Conservation (phyloP, 2,113 vertebrate species). For the Myotis yumanensis region DNA sequence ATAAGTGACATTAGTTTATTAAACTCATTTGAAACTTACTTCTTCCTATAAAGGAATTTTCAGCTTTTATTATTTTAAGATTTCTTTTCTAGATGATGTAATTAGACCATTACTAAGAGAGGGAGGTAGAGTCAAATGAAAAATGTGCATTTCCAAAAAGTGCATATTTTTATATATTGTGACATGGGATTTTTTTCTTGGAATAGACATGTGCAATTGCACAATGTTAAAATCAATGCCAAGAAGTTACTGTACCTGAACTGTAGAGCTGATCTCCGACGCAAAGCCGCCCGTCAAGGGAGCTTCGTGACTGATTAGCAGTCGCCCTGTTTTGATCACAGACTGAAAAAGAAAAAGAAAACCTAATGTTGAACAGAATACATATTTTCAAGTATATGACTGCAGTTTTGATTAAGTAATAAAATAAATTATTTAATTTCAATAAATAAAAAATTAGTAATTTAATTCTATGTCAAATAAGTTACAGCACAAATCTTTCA, state of each 20-base stretch:
- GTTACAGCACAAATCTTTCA: slow-evolving; percentile 14
- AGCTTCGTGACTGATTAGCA: slow-evolving; percentile 97
- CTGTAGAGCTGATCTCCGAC: slow-evolving; percentile 94
- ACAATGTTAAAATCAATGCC: slow-evolving; percentile 6
- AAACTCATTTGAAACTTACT: slow-evolving; percentile 36
- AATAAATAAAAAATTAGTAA: slow-evolving; percentile 38
- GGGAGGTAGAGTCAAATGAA: neutral
- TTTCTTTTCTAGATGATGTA: slow-evolving; percentile 49
- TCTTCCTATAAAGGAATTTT: slow-evolving; percentile 3
- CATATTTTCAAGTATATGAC: neutral
- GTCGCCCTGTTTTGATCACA: slow-evolving; percentile 94
- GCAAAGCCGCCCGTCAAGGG: slow-evolving; percentile 97
- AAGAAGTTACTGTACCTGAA: slow-evolving; percentile 88
- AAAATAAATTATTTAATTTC: slow-evolving; percentile 10
- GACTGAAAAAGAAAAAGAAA: slow-evolving; percentile 88
- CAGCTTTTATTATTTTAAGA: slow-evolving; percentile 24
- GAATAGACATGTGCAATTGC: neutral
- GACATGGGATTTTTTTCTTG: slow-evolving; percentile 24
- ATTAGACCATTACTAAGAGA: slow-evolving; percentile 3
- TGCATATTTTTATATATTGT: neutral
- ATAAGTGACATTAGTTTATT: neutral
- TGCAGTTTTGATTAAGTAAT: slow-evolving; percentile 12
- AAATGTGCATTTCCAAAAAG: neutral
- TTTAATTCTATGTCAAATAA: neutral
- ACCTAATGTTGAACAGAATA: neutral